These are phyloP conservation scores for Apodemus sylvaticus DNA, from an alignment of 2,113 vertebrate species.

Conservation along the genomic window DNA sequence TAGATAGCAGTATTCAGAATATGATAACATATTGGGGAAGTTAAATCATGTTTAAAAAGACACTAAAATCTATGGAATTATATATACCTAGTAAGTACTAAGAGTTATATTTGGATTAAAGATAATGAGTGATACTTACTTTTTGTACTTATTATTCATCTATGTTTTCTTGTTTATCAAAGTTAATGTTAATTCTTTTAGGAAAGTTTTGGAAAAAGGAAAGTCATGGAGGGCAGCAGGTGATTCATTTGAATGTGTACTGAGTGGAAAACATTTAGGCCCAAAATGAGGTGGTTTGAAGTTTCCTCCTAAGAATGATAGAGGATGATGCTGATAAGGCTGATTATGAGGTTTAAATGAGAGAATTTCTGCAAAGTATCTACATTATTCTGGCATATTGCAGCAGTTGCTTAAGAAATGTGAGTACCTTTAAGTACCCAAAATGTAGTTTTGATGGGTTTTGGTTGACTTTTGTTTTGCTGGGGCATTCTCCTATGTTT, in stretches of 20 bases:
- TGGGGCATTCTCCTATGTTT: conserved; percentile 65
- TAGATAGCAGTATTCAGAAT: conserved; percentile 32
- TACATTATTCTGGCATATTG: conserved; percentile 46
- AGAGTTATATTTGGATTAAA: conserved; percentile 62
- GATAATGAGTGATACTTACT: conserved; percentile 49
- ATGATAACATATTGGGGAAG: background rate
- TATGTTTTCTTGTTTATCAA: conserved; percentile 58
- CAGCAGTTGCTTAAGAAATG: conserved; percentile 60
- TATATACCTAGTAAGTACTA: conserved; percentile 46
- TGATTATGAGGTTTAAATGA: conserved; percentile 27
- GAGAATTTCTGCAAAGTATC: conserved; percentile 37
- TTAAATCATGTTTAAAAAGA: conserved; percentile 58
- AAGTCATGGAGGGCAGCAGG: conserved; percentile 30
- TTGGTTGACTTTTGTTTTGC: conserved; percentile 69
- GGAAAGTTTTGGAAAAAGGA: conserved; percentile 35
- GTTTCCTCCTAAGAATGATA: conserved; percentile 51
- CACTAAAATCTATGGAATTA: conserved; percentile 51
- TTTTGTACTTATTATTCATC: conserved; percentile 67
- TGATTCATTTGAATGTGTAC: conserved; percentile 36
- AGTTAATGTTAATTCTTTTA: conserved; percentile 39
- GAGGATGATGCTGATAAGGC: background rate
- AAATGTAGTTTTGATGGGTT: conserved; percentile 45
- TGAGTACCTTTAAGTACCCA: conserved; percentile 46
- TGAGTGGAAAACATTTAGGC: conserved; percentile 38
- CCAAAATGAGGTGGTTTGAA: conserved; percentile 39